Conservation (phyloP, 2,888 invertebrate species). For the Andrena haemorrhoa region DNA sequence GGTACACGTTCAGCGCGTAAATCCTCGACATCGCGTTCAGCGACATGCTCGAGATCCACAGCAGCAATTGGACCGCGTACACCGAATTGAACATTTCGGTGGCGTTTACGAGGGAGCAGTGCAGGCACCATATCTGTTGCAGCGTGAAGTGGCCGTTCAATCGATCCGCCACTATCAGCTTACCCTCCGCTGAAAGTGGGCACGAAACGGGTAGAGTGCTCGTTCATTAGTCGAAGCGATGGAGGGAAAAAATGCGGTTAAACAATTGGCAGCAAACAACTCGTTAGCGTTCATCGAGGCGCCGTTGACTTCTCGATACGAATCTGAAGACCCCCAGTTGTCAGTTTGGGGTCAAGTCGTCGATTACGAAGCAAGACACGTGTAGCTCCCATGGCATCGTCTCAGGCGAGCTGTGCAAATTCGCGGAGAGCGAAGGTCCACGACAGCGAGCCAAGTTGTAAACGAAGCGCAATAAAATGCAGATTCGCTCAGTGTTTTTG, state of each 20-base stretch:
- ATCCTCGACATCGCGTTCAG: slow-evolving; percentile 73
- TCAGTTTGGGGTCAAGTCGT: not conserved
- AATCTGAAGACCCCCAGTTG: not conserved
- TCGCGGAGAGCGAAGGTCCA: not conserved
- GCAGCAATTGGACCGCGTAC: slow-evolving; percentile 68
- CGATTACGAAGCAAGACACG: not conserved
- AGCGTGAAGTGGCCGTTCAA: slow-evolving; percentile 52
- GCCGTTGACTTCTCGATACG: not conserved
- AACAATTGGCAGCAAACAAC: not conserved
- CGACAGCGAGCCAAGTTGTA: not conserved
- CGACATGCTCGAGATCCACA: slow-evolving; percentile 72
- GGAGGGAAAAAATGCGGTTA: not conserved
- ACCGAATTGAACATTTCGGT: slow-evolving; percentile 73
- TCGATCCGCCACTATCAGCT: slow-evolving; percentile 49
- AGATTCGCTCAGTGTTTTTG: not conserved
- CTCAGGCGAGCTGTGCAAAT: slow-evolving; percentile 3
- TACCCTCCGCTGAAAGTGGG: slow-evolving; percentile 36
- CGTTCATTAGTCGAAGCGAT: too few relatives aligned
- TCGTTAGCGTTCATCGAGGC: not conserved
- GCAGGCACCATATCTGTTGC: slow-evolving; percentile 74
- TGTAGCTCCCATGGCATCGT: not conserved
- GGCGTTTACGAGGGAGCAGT: slow-evolving; percentile 69
- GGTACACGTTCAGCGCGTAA: slow-evolving; percentile 65
- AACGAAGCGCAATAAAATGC: slow-evolving; percentile 20
- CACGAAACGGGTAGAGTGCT: slow-evolving; percentile 8